Percentiles rank a stretch among this genome's conserved stretches.
Conservation (phyloP, 1,140 invertebrate genomes). For the Drosophila elegans region DNA sequence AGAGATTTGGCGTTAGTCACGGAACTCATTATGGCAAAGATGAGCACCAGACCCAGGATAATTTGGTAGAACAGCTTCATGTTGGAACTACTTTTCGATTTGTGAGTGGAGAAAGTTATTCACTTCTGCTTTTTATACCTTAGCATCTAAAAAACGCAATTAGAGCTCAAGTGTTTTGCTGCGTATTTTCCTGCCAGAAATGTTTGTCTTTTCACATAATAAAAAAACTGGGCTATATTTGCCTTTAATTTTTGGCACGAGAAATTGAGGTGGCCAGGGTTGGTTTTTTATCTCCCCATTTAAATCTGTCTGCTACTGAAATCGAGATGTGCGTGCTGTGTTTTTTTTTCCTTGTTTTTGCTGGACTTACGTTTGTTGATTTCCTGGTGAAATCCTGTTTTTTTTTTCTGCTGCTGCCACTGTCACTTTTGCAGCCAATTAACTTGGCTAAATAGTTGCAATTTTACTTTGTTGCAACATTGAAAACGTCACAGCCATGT, state of each 20-base stretch:
- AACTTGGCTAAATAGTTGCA: slow-evolving; percentile 38
- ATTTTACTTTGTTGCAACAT: slow-evolving; percentile 14
- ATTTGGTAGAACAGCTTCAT: slow-evolving; percentile 19
- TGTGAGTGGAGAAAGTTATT: slow-evolving; percentile 14
- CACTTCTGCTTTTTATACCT: slow-evolving; percentile 10
- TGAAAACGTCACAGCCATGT: slow-evolving; percentile 22
- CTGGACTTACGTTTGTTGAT: slow-evolving; percentile 27
- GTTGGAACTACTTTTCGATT: background rate
- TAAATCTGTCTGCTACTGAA: background rate
- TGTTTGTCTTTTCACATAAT: slow-evolving; percentile 17
- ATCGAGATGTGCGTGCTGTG: slow-evolving; percentile 6
- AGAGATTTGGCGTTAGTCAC: background rate
- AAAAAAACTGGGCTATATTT: slow-evolving; percentile 13
- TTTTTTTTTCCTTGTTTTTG: slow-evolving; percentile 6
- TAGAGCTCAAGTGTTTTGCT: slow-evolving; percentile 19
- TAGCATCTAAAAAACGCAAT: background rate
- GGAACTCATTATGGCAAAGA: slow-evolving; percentile 6
- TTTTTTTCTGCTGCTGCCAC: slow-evolving; percentile 28
- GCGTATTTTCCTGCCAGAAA: slow-evolving; percentile 2
- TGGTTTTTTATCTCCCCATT: background rate
- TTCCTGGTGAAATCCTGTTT: slow-evolving; percentile 76
- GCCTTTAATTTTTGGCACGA: slow-evolving; percentile 2
- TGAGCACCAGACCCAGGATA: slow-evolving; percentile 11
- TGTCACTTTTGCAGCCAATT: slow-evolving; percentile 35
- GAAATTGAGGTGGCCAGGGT: slow-evolving; percentile 24